These are phyloP conservation scores for Paracanthobrama guichenoti DNA, from an alignment of 2,113 vertebrate species.

Conservation along the genomic window DNA sequence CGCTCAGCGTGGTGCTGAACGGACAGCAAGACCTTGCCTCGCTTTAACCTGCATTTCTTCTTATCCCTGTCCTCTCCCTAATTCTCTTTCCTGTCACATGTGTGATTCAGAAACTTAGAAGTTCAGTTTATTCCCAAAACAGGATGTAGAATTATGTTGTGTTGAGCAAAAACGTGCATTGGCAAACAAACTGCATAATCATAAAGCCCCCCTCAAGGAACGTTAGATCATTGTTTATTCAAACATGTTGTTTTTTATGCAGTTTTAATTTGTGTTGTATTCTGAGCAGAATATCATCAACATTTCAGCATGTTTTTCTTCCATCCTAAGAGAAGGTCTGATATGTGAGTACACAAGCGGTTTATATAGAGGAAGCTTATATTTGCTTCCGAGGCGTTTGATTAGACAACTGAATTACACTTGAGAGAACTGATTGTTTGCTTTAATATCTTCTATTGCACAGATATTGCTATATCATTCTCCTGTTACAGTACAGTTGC, in stretches of 20 bases:
- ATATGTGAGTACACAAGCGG: neutral
- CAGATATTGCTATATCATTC: neutral
- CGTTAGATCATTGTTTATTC: slow-evolving; percentile 14
- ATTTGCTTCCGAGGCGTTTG: neutral
- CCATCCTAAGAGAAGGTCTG: neutral
- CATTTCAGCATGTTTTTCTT: neutral
- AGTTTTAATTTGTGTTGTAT: slow-evolving; percentile 13
- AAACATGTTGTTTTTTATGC: neutral
- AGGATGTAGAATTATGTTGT: neutral
- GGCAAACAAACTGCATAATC: neutral
- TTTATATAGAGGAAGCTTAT: neutral
- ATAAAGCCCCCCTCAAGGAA: neutral
- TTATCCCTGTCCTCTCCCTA: neutral
- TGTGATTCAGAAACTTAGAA: neutral
- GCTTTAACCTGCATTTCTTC: slow-evolving; percentile 23
- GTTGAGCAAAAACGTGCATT: neutral
- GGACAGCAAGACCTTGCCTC: slow-evolving; percentile 38
- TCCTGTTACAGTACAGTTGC: neutral
- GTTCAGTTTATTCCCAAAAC: neutral
- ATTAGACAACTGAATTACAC: neutral
- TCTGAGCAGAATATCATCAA: neutral
- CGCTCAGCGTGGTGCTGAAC: slow-evolving; percentile 52
- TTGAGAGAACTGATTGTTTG: slow-evolving; percentile 11
- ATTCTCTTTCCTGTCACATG: neutral
- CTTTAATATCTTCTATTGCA: slow-evolving; percentile 3